These are phyloP conservation scores for Centroberyx gerrardi DNA, from an alignment of 2,797 vertebrate genomes.

Conservation along the genomic window DNA sequence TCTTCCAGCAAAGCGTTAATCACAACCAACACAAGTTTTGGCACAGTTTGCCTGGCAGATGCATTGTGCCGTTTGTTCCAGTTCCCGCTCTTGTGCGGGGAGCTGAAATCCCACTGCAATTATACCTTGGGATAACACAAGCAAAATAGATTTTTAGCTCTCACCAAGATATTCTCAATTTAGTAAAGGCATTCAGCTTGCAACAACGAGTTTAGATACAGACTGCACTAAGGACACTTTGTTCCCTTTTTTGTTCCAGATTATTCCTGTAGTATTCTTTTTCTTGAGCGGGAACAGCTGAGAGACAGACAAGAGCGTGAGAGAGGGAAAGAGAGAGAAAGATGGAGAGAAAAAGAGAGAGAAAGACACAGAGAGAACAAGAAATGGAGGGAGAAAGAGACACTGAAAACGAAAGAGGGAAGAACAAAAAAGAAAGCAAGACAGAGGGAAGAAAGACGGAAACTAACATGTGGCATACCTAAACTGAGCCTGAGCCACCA, in stretches of 20 bases:
- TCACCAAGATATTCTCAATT: constrained; percentile 35
- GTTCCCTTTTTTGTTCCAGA: constrained; percentile 27
- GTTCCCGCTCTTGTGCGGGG: constrained; percentile 64
- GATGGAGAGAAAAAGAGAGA: constrained; percentile 16
- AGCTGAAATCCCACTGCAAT: constrained; percentile 72
- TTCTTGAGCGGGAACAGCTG: constrained; percentile 37
- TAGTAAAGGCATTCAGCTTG: constrained; percentile 21
- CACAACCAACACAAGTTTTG: constrained; percentile 71
- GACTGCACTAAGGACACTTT: constrained; percentile 40
- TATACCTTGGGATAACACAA: constrained; percentile 52
- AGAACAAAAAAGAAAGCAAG: not conserved
- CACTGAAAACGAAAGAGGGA: too few relatives aligned
- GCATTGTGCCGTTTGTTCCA: constrained; percentile 58
- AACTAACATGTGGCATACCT: not conserved
- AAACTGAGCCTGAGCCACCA: not conserved
- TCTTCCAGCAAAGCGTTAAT: constrained; percentile 66
- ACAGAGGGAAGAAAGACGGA: not conserved
- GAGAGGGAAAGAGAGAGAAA: not conserved
- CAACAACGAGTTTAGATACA: constrained; percentile 18
- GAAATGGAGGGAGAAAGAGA: not conserved
- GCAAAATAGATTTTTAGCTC: constrained; percentile 48
- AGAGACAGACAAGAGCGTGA: constrained; percentile 28
- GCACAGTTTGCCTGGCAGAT: constrained; percentile 64
- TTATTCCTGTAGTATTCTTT: constrained; percentile 17
- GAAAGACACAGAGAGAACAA: constrained; percentile 1